Conservation (phyloP, 2,888 invertebrate genomes). For the Aleiodes alternator region DNA sequence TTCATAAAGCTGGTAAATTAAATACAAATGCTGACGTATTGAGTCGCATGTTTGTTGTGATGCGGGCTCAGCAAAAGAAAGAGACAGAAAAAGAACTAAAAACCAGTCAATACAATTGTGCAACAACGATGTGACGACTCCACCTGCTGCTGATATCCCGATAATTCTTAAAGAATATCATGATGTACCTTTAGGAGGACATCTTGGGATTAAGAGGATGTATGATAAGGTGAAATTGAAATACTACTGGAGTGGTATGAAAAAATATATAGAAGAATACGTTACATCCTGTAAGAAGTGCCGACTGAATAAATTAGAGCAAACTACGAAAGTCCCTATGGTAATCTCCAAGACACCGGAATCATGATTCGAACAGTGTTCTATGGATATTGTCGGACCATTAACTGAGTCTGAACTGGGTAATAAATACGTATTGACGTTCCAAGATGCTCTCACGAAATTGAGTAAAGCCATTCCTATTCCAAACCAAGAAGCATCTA, state of each 20-base stretch:
- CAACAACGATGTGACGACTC: background rate
- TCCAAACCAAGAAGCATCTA: constrained; percentile 48
- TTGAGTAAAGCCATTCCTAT: constrained; percentile 41
- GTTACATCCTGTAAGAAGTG: constrained; percentile 34
- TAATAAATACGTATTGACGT: constrained; percentile 51
- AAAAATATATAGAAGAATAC: constrained; percentile 33
- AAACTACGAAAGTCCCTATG: constrained; percentile 43
- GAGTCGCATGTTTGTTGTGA: too few species aligned
- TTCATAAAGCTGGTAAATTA: too few species aligned
- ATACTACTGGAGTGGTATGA: constrained; percentile 56
- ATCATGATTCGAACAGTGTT: constrained; percentile 48
- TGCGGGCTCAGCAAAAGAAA: too few species aligned
- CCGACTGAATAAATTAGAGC: constrained; percentile 30
- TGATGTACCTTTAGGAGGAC: constrained; percentile 43
- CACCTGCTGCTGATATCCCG: background rate
- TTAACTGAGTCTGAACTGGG: constrained; percentile 44
- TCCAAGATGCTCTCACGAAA: constrained; percentile 45
- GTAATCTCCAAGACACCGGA: constrained; percentile 40
- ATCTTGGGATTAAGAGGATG: constrained; percentile 46
- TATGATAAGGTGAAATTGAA: constrained; percentile 44
- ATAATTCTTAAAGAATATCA: constrained; percentile 43
- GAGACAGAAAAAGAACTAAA: too few species aligned
- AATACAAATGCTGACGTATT: background rate
- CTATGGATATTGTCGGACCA: constrained; percentile 57
- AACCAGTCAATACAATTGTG: background rate